Conservation (phyloP, 2,888 invertebrate genomes). For the Scrobipalpa atriplicella region DNA sequence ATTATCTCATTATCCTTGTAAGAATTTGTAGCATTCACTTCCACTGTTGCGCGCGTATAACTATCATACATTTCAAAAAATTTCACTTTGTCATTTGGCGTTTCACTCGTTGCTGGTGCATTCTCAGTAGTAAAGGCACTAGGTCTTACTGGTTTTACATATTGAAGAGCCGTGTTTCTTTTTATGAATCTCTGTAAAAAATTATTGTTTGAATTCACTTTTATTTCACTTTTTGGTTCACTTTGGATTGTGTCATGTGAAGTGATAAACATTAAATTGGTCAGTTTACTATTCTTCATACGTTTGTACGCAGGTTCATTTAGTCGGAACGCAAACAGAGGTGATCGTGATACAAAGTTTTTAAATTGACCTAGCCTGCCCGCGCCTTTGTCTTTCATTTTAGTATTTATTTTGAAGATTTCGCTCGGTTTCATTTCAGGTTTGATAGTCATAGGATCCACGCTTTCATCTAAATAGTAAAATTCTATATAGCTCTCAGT, state of each 20-base stretch:
- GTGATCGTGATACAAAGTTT: constrained; percentile 36
- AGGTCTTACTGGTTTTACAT: background rate
- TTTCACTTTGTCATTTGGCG: constrained; percentile 60
- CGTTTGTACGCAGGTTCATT: constrained; percentile 38
- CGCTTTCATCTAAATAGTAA: constrained; percentile 64
- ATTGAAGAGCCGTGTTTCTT: background rate
- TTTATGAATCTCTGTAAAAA: constrained; percentile 1
- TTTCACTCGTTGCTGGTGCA: background rate
- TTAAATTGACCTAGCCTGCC: constrained; percentile 1
- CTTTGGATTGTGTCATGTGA: no score
- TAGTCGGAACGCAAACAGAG: constrained; percentile 45
- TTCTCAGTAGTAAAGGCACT: background rate
- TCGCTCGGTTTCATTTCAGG: constrained; percentile 21
- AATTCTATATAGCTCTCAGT: constrained; percentile 71
- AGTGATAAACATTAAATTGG: background rate
- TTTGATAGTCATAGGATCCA: constrained; percentile 32
- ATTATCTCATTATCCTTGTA: constrained; percentile 12
- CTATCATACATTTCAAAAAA: constrained; percentile 72
- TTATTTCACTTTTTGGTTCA: background rate
- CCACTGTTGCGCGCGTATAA: constrained; percentile 43
- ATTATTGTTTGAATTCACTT: background rate
- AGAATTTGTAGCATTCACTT: background rate
- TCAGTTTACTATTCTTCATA: background rate
- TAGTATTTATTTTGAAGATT: background rate
- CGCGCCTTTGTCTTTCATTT: background rate